Evolutionary conservation across 1,140 invertebrate species (phyloP), one percentile per base, ranked within the genome.

Genomic region (Musca vetustissima): DNA sequence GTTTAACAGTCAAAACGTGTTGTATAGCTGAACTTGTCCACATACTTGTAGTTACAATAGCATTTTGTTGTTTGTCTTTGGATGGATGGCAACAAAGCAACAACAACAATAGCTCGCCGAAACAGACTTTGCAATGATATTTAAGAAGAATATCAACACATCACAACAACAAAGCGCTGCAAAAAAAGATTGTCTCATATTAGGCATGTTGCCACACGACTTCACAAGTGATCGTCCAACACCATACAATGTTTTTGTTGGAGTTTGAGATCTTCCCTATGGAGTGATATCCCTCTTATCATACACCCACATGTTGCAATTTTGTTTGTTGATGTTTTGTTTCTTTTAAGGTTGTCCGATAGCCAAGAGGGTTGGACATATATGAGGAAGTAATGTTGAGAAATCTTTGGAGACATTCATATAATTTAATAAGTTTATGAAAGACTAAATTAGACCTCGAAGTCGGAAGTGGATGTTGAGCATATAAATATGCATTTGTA

Each of bases 181-280:
- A n/a, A 28, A 61, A n/a, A n/a, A 43, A 61, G 57, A 61, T 61
- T 61, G 57, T 61, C 57, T 61, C 28, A 61, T 61, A 61, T 61
- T 61, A 61, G 57, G 57, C 57, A 61, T 61, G 57, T 61, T 61
- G 57, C 57, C 57, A 61, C 57, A 61, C 57, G 57, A 61, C 57
- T 61, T 61, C 36, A 61, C 57, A 61, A 61, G 57, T 61, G 57
- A 61, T 61, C 57, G 57, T 61, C 57, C 57, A 61, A 61, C 57
- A 61, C 57, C 19, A 61, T 43, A 43, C 36, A 43, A 43, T 43
- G 36, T 55, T 32, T n/a, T n/a, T 3, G 28, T 32, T 32, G 24
- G 55, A 28, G 55, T 28, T 24, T 32, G 22, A 55, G 4, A 55
- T 55, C 52, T 15, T 55, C 28, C 28, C 28, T 32, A 32, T 52